Base-by-base conservation (phyloP, 2,888 invertebrate genomes). In the Lycia hirtaria region DNA sequence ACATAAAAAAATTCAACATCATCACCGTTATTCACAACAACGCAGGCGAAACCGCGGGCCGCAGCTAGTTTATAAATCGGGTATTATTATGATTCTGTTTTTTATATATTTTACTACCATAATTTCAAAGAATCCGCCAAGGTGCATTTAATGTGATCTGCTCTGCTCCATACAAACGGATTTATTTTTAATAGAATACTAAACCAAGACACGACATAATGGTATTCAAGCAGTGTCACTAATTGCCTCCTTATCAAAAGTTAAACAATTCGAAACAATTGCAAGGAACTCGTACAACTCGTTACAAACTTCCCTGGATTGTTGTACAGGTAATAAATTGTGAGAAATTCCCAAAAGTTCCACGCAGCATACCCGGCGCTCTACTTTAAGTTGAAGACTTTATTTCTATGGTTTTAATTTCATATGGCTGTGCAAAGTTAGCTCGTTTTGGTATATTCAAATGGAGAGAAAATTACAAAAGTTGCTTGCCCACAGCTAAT, bases 341-440 rank as follows among this genome's bases (percentile, higher is more conserved):
- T 64, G 62, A 64, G 69, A 72, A 75, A 73, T 75, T 73, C 69
- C 69, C 75, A 71, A 67, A 77, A 77, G 72, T 77, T 73, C 62
- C 41, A 43, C 58, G 37, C 56, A 45, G 64, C 69, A 64, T 71
- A 68, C 73, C 72, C 72, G 20, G 43, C 59, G 68, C 72, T 72
- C 67, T 66, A 72, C 70, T 77, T 73, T 44, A 69, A 72, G 60
- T 75, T 69, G 54, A 56, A 43, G 56, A 60, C 60, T 56, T 65
- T 67, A 62, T 64, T 65, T 60, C 53, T 43, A 63, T 37, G 64
- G 63, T 62, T 60, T 63, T 64, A 59, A 65, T 69, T 64, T 56
- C 56, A 52, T 60, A 45, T 57, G 49, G 48, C 57, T 59, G 53
- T 51, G 53, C 35, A 38, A 49, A 60, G 47, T 62, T 62, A 19